Evolutionary conservation across 2,888 invertebrate species (phyloP).

Genomic region (Leptogaster cylindrica): DNA sequence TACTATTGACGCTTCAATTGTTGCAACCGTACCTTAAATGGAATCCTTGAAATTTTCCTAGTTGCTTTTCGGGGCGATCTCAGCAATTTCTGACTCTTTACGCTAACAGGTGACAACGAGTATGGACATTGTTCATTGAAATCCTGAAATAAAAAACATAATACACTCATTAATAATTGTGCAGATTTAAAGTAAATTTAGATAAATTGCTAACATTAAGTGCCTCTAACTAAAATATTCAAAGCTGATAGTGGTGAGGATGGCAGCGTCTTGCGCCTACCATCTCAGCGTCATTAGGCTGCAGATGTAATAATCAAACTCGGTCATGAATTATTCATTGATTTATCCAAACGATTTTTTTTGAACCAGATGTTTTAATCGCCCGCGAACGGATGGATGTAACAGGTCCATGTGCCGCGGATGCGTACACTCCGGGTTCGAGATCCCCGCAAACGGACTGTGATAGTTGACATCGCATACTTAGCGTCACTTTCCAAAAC

Average conservation of each 20-base stretch:
- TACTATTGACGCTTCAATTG: neutral
- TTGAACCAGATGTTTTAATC: too few species aligned
- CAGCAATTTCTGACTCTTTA: conserved; percentile 91
- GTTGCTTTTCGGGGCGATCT: conserved; percentile 97
- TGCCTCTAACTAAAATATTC: too few species aligned
- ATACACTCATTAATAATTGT: conserved; percentile 20
- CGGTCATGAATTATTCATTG: too few species aligned
- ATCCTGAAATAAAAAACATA: conserved; percentile 66
- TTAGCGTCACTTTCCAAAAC: neutral
- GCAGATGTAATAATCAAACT: neutral
- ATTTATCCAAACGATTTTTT: too few species aligned
- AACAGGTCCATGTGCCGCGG: too few species aligned
- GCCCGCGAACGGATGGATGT: too few species aligned
- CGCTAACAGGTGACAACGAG: conserved; percentile 93
- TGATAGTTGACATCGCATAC: neutral
- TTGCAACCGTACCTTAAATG: conserved; percentile 77
- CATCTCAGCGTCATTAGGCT: neutral
- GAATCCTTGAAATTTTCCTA: conserved; percentile 96
- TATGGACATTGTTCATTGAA: conserved; percentile 86
- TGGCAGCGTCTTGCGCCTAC: too few species aligned
- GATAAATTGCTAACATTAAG: conserved; percentile 13
- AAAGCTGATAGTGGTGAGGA: too few species aligned
- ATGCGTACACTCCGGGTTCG: too few species aligned
- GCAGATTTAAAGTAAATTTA: conserved; percentile 38
- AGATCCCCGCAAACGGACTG: too few species aligned